Base-by-base conservation (phyloP, 2,797 vertebrate species). In the Malacoctenus gilli region DNA sequence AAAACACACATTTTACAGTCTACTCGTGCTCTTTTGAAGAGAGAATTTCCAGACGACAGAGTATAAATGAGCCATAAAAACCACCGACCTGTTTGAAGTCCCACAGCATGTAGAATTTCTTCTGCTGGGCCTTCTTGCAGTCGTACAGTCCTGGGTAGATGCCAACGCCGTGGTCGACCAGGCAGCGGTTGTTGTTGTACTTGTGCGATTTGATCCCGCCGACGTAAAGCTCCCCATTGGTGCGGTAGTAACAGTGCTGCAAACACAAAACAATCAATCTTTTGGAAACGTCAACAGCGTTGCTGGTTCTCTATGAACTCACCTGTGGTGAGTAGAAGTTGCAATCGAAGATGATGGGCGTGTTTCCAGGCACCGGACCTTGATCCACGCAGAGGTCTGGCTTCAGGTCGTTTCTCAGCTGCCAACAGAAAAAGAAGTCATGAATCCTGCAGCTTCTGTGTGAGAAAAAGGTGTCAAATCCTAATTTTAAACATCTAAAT, bases 51-150 rank as follows among this genome's bases (percentile, higher is more conserved):
- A 28, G 4, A 28, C n/a, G n/a, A n/a, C n/a, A n/a, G n/a, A n/a
- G n/a, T n/a, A n/a, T n/a, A 3, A 28, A 28, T 3, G 9, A 28
- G 9, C 25, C 25, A 28, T 28, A 28, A 28, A 28, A 35, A 12
- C 16, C 51, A 39, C 49, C 39, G 57, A 89, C 90, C 83, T 89
- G 88, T 75, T 79, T 79, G 35, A 92, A 91, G 48, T 90, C 82
- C 90, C 90, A 92, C 25, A 83, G 20, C 47, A 80, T 85, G 67
- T 81, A 35, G 3, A 84, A 49, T 13, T 55, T 73, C 39, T 84
- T 80, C 53, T 87, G 25, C 48, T 69, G 8, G 14, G 86, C 87
- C 0, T 32, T 0, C 30, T 77, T 70, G 65, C 89, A 92, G 0
- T 87, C 65, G 3, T 77, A 61, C 23, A 89, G 62, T 4, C 39